phyloP scores from a whole-genome alignment of 2,888 invertebrate species.

The Syrphus vitripennis region DNA sequence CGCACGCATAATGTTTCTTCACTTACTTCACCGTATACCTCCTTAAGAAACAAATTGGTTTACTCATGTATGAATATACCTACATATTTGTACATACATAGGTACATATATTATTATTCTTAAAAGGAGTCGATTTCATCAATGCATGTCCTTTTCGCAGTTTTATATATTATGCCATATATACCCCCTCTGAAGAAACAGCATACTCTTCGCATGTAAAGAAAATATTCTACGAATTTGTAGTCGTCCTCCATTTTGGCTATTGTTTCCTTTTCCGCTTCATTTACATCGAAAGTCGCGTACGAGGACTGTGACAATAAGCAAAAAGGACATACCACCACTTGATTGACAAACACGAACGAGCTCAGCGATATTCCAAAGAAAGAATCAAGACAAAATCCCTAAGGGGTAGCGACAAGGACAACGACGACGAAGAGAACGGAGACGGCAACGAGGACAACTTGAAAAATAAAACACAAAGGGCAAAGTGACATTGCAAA shows the following conservation, averaged over 20 bases:
- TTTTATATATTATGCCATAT: conserved; percentile 12
- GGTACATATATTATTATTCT: neutral
- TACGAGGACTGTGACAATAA: conserved; percentile 26
- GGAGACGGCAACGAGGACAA: neutral
- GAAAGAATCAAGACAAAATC: conserved; percentile 19
- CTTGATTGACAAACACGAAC: conserved; percentile 61
- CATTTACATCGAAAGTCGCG: conserved; percentile 65
- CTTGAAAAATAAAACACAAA: conserved; percentile 31
- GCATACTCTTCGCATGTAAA: neutral
- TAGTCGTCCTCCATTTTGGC: conserved; percentile 32
- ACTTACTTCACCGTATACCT: neutral
- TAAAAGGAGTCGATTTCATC: conserved; percentile 64
- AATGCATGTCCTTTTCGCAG: conserved; percentile 67
- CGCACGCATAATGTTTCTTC: neutral
- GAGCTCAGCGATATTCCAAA: conserved; percentile 33
- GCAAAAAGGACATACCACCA: conserved; percentile 63
- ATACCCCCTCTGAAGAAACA: neutral
- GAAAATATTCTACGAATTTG: conserved; percentile 19
- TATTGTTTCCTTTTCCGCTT: conserved; percentile 67
- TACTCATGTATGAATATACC: neutral
- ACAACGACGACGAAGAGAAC: neutral
- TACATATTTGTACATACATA: neutral
- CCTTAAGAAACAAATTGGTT: neutral
- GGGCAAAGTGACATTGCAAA: conserved; percentile 52
- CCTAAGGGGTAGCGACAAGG: conserved; percentile 28